Conservation (phyloP, 2,797 vertebrate species). For the Paratrypauchen microcephalus region DNA sequence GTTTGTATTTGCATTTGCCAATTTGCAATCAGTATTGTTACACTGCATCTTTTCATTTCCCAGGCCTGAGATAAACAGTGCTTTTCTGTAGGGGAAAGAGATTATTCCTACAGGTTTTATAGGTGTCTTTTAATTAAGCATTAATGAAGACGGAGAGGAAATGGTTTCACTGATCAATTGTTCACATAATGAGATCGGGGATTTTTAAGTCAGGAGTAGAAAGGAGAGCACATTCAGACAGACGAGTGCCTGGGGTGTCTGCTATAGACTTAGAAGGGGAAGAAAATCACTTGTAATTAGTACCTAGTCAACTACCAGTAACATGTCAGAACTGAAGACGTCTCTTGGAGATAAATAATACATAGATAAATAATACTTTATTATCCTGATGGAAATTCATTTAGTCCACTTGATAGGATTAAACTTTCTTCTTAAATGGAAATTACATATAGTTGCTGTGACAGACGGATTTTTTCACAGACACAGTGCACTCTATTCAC, state of each 20-base stretch:
- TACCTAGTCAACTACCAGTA: too few species aligned
- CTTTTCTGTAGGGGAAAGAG: slow-evolving; percentile 12
- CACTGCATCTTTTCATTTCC: neutral
- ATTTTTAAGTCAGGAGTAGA: slow-evolving; percentile 28
- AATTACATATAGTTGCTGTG: too few species aligned
- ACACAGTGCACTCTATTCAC: too few species aligned
- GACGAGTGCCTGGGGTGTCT: slow-evolving; percentile 11
- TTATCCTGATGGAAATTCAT: too few species aligned
- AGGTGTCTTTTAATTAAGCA: slow-evolving; percentile 65
- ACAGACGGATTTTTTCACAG: too few species aligned
- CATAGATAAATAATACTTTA: too few species aligned
- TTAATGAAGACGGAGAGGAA: slow-evolving; percentile 61
- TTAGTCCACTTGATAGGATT: too few species aligned
- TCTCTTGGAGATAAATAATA: too few species aligned
- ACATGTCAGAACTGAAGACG: too few species aligned
- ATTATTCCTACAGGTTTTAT: slow-evolving; percentile 37
- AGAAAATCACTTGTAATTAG: too few species aligned
- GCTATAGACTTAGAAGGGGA: too few species aligned
- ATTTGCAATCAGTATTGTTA: neutral
- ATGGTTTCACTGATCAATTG: slow-evolving; percentile 60
- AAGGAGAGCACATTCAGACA: slow-evolving; percentile 17
- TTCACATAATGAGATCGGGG: slow-evolving; percentile 61
- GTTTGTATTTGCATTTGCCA: slow-evolving; percentile 2
- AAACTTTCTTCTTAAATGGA: too few species aligned
- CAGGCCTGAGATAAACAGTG: slow-evolving; percentile 1